These are phyloP conservation scores for Myripristis jacobus DNA, from an alignment of 2,797 vertebrate genomes.

Conservation along the genomic window DNA sequence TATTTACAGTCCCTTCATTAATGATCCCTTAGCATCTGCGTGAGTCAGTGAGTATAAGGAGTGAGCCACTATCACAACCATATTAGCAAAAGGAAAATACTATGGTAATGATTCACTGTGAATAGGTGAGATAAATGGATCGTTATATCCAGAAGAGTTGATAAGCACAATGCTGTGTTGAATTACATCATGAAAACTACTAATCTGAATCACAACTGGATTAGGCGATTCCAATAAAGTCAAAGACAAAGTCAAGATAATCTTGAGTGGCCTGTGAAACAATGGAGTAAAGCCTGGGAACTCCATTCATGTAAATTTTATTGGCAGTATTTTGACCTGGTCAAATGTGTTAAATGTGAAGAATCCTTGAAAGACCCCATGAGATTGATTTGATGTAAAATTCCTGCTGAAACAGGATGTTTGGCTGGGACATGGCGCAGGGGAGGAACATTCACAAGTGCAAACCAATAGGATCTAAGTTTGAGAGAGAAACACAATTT, in stretches of 20 bases:
- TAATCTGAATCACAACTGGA: not conserved
- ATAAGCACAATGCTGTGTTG: not conserved
- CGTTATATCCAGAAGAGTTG: not conserved
- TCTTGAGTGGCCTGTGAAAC: too few species aligned
- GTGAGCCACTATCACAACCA: slow-evolving; percentile 14
- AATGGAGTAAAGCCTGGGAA: too few species aligned
- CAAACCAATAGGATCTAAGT: too few species aligned
- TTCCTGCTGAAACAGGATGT: too few species aligned
- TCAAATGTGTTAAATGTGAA: too few species aligned
- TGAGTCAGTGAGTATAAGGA: not conserved
- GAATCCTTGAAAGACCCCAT: too few species aligned
- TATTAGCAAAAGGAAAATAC: slow-evolving; percentile 22
- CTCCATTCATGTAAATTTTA: too few species aligned
- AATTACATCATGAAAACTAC: not conserved
- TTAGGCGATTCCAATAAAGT: not conserved
- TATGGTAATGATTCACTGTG: slow-evolving; percentile 18
- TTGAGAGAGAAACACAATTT: too few species aligned
- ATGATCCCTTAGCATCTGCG: slow-evolving; percentile 50
- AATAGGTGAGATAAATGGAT: not conserved
- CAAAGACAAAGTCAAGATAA: not conserved
- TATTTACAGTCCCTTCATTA: slow-evolving; percentile 41
- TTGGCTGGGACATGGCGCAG: too few species aligned
- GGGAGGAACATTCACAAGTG: too few species aligned
- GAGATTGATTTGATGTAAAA: too few species aligned
- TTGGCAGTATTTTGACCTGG: too few species aligned